A percentile compares a stretch with the other conserved stretches of the same genome.
phyloP scores from a whole-genome alignment of 1,140 invertebrate genomes.

The Zaprionus ornatus region DNA sequence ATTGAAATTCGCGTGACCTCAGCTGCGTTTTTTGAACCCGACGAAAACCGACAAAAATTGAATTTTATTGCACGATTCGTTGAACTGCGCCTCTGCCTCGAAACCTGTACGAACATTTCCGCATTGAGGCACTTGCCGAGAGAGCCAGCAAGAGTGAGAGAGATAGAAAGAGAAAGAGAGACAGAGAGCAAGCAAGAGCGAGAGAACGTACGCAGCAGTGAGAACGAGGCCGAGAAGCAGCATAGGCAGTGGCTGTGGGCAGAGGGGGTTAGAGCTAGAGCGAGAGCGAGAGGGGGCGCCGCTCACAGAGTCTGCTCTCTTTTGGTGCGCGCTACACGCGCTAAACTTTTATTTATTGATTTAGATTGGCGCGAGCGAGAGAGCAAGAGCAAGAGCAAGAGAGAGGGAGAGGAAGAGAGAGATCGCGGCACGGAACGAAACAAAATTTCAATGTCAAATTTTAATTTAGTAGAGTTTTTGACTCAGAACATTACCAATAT shows the following conservation, averaged over 20 bases:
- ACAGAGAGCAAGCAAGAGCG: background rate
- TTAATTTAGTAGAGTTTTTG: constrained; percentile 75
- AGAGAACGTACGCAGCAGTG: constrained; percentile 14
- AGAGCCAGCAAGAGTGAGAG: constrained; percentile 1
- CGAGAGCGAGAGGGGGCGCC: background rate
- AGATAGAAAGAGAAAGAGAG: background rate
- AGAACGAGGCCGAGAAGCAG: constrained; percentile 2
- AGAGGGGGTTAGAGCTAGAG: background rate
- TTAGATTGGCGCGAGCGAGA: constrained; percentile 45
- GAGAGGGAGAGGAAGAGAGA: constrained; percentile 42
- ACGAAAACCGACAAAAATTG: constrained; percentile 35
- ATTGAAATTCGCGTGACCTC: constrained; percentile 56
- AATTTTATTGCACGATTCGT: constrained; percentile 73
- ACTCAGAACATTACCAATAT: constrained; percentile 74
- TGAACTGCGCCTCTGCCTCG: constrained; percentile 56
- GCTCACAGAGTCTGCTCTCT: constrained; percentile 21
- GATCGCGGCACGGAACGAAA: constrained; percentile 31
- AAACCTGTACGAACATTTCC: constrained; percentile 79
- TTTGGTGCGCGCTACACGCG: constrained; percentile 54
- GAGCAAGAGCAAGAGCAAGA: constrained; percentile 29
- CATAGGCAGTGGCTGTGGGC: constrained; percentile 1
- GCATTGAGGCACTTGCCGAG: constrained; percentile 51
- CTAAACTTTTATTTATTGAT: constrained; percentile 70
- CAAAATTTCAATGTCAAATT: constrained; percentile 81
- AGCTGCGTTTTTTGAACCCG: constrained; percentile 75